Percentiles rank a stretch among this genome's conserved stretches.
Evolutionary conservation across 2,797 vertebrate genomes (phyloP).

Genomic region (Tangara arthus): DNA sequence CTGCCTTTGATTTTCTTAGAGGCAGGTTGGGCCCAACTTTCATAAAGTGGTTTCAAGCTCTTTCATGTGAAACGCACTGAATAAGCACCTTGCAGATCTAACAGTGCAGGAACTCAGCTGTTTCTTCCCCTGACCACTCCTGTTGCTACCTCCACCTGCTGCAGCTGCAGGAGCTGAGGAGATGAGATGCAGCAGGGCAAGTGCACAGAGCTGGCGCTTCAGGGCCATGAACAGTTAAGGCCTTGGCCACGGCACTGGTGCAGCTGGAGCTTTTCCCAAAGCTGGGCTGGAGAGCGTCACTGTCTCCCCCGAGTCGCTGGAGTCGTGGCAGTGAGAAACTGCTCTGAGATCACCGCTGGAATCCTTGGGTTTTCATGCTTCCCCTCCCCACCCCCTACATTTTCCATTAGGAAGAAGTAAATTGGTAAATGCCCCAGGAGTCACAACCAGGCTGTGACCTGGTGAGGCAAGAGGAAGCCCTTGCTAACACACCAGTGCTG

Average conservation of each 20-base stretch:
- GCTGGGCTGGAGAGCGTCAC: constrained; percentile 45
- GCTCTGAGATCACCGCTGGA: constrained; percentile 50
- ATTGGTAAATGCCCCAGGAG: background rate
- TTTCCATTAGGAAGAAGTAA: background rate
- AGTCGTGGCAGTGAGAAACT: background rate
- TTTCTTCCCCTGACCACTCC: background rate
- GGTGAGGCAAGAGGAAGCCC: background rate
- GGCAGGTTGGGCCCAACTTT: background rate
- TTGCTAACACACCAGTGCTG: background rate
- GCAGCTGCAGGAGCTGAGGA: background rate
- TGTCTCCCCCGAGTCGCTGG: background rate
- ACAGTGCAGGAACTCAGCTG: background rate
- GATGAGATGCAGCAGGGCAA: background rate
- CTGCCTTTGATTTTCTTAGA: background rate
- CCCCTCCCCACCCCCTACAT: background rate
- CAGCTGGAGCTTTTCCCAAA: constrained; percentile 41
- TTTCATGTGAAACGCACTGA: background rate
- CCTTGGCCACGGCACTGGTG: background rate
- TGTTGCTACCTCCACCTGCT: fast-evolving
- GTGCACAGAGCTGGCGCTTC: background rate
- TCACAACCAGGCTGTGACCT: background rate
- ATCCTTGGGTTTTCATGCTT: background rate
- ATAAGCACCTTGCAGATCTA: background rate
- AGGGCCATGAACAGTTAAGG: background rate
- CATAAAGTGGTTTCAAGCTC: background rate